phyloP scores from a whole-genome alignment of 2,113 vertebrate species.

The Cyanoramphus novaezelandiae region DNA sequence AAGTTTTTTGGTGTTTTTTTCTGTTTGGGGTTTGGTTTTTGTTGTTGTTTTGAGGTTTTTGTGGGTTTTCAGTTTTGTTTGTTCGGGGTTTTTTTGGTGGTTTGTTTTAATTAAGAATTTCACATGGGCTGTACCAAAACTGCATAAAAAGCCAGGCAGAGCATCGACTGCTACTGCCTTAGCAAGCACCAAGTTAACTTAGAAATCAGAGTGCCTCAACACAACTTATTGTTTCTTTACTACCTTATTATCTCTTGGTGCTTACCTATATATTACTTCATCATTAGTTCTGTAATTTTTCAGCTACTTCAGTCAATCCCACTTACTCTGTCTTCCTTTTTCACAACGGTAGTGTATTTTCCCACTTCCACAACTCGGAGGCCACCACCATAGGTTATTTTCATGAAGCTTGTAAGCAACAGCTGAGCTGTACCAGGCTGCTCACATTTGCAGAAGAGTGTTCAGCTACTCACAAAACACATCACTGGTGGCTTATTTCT shows the following conservation, averaged over 20 bases:
- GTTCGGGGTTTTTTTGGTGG: fast-evolving
- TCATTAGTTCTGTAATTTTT: neutral
- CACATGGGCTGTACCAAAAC: neutral
- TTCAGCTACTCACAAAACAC: neutral
- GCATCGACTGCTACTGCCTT: neutral
- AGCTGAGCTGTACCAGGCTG: neutral
- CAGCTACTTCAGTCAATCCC: neutral
- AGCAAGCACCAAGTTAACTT: neutral
- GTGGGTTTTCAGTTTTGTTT: too few relatives aligned
- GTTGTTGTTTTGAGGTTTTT: too few relatives aligned
- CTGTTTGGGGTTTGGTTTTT: neutral
- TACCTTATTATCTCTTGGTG: neutral
- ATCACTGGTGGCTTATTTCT: neutral
- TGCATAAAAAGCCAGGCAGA: neutral
- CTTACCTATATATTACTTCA: neutral
- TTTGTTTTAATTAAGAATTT: neutral
- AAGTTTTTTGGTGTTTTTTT: neutral
- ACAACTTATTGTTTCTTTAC: neutral
- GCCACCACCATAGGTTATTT: neutral
- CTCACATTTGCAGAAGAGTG: neutral
- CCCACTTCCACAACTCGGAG: neutral
- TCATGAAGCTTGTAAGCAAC: neutral
- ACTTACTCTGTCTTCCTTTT: neutral
- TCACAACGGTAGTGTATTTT: neutral
- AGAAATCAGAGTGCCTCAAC: neutral